phyloP scores from a whole-genome alignment of 2,888 invertebrate species.

The Prosapia bicincta region DNA sequence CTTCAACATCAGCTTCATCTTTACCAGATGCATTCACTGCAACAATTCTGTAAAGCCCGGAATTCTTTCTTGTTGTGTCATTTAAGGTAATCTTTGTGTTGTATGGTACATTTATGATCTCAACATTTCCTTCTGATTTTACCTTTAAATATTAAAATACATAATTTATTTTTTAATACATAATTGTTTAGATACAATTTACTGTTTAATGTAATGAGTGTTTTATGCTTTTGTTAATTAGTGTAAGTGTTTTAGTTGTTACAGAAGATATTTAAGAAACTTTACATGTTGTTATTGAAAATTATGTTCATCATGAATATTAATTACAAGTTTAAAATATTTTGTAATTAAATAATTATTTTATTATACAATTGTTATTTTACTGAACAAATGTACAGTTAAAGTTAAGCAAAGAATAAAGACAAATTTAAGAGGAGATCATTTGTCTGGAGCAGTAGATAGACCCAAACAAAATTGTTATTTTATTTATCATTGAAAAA shows the following conservation, averaged over 20 bases:
- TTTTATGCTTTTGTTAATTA: background rate
- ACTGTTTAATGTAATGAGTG: too few relatives aligned
- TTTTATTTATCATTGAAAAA: too few relatives aligned
- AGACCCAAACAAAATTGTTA: too few relatives aligned
- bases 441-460: too few relatives aligned
- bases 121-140: constrained; percentile 63
- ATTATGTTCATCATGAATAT: background rate
- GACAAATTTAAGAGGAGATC: too few relatives aligned
- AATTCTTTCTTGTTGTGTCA: constrained; percentile 76
- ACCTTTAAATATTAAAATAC: constrained; percentile 46
- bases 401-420: too few relatives aligned
- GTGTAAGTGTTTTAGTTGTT: background rate
- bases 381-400: too few relatives aligned
- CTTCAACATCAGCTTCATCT: constrained; percentile 91
- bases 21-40: constrained; percentile 89
- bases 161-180: too few relatives aligned
- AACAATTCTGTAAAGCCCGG: constrained; percentile 84
- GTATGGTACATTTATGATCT: constrained; percentile 83
- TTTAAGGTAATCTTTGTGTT: constrained; percentile 83
- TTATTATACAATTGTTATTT: too few relatives aligned
- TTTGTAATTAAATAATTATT: too few relatives aligned
- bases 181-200: too few relatives aligned
- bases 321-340: background rate
- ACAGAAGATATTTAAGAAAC: background rate
- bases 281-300: background rate